Evolutionary conservation across 2,797 vertebrate species (phyloP).

Genomic region (Clarias pachynema): DNA sequence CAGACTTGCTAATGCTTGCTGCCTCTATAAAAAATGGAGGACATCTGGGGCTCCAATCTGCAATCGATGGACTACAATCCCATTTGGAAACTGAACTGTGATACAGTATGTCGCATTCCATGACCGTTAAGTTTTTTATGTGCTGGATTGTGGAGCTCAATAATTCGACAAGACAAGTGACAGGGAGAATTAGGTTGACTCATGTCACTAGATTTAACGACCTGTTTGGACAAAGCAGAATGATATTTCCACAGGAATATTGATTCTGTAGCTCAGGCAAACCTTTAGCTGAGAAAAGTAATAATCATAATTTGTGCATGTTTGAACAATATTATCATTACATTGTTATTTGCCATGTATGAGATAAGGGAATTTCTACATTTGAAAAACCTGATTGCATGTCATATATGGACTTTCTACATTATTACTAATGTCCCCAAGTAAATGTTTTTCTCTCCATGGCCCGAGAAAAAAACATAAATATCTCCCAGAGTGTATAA

Average conservation of each 20-base stretch:
- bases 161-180: slow-evolving; percentile 14
- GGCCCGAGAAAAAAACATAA: not conserved
- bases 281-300: slow-evolving; percentile 14
- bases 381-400: not conserved
- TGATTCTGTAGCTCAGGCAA: not conserved
- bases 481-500: slow-evolving; percentile 6
- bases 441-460: not conserved
- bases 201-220: slow-evolving; percentile 27
- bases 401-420: not conserved
- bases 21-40: slow-evolving; percentile 26
- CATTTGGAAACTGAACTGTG: slow-evolving; percentile 18
- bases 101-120: slow-evolving; percentile 1
- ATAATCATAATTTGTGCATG: not conserved
- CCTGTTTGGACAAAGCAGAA: slow-evolving; percentile 5
- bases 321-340: not conserved
- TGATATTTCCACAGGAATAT: slow-evolving; percentile 31
- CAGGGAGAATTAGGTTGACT: slow-evolving; percentile 20
- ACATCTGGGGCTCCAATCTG: slow-evolving; percentile 31
- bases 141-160: slow-evolving; percentile 7
- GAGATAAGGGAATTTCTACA: no score
- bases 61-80: slow-evolving; percentile 35
- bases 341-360: not conserved
- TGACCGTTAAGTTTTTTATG: slow-evolving; percentile 8
- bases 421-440: not conserved
- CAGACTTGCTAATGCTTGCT: slow-evolving; percentile 7